Base-by-base conservation (phyloP, 1,140 invertebrate genomes). In the Leptopilina clavipes region DNA sequence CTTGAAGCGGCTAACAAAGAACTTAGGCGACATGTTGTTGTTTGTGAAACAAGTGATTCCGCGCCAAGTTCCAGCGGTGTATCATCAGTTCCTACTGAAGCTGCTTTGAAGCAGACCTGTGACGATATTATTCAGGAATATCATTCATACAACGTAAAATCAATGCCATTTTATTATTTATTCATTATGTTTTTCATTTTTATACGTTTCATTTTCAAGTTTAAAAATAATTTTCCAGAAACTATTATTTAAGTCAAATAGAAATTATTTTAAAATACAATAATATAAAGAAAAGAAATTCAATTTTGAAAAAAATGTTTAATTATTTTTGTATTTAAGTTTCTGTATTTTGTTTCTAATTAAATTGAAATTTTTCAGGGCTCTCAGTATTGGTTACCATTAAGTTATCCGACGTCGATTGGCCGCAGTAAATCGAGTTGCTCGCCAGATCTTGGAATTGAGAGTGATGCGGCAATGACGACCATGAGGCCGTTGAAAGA, bases 361-460 rank as follows among this genome's bases (percentile, higher is more conserved):
- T 70, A 84, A 84, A 17, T 91, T 88, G 65, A 86, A 83, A 0
- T 48, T 78, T 88, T 82, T n/a, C 48, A 87, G 87, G 81, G 79
- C 19, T 83, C 78, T 17, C 86, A 85, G n/a, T 87, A 88, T 65
- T 90, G 87, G 89, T 78, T 86, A 73, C 80, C 85, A 45, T 73
- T 86, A 74, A 87, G 84, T 80, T 86, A 85, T 72, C 83, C 84
- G 31, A 78, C 81, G 2, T 74, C 79, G 6, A 85, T 80, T 45
- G 82, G 82, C 14, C 85, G 86, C 1, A 90, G 87, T 54, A 90
- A 90, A 78, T 89, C 89, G 1, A 94, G 92, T 81, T 93, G 92
- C 44, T 94, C 94, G 2, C 94, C 94, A 0, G 94, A 95, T 88
- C 88, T 95, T 70, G 94, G 94, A 3, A 95, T 95, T 70, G 94